Base-by-base conservation (phyloP, 2,888 invertebrate genomes). In the Amphipoea lucens region DNA sequence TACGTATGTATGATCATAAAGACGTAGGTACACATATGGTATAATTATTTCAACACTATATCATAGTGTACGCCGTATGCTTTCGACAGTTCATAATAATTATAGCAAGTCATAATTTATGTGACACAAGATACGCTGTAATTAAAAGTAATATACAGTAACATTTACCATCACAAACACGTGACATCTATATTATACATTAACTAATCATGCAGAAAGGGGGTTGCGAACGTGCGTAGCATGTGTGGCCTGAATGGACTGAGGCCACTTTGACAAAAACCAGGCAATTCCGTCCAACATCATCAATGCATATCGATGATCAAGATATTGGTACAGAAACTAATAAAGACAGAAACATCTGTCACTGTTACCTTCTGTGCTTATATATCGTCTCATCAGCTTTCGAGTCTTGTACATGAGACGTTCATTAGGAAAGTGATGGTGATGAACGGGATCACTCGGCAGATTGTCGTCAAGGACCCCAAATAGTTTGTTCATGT, bases 171-270 rank as follows among this genome's bases (percentile, higher is more conserved):
- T 92, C 91, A 95, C 92, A 94, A 92, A 94, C 95, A 96, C 95
- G 92, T 94, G 94, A 96, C 96, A 96, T 95, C 94, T 96, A 95
- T 94, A 90, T 86, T 86, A 88, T 92, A 94, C 93, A 94, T 88
- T 93, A 93, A 94, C 95, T 95, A 95, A 95, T 94, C 96, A 96
- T 96, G 96, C 96, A 96, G 96, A 96, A 95, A 94, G 94, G 95
- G 96, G 96, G 96, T 96, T 96, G 97, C 97, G 96, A 96, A 96
- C 96, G 96, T 95, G 95, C 96, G 93, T 94, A 94, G 92, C 93
- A 92, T 93, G 92, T 94, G 92, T 94, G 92, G 91, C 93, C 91
- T 93, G 91, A 91, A 92, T 93, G 92, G 92, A 92, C 92, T 90
- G 92, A 90, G 90, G 90, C 92, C 92, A 89, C 91, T 91, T 90